Percentiles rank a stretch among this genome's conserved stretches.
Conservation (phyloP, 2,113 vertebrate genomes). For the Calyptomena viridis region DNA sequence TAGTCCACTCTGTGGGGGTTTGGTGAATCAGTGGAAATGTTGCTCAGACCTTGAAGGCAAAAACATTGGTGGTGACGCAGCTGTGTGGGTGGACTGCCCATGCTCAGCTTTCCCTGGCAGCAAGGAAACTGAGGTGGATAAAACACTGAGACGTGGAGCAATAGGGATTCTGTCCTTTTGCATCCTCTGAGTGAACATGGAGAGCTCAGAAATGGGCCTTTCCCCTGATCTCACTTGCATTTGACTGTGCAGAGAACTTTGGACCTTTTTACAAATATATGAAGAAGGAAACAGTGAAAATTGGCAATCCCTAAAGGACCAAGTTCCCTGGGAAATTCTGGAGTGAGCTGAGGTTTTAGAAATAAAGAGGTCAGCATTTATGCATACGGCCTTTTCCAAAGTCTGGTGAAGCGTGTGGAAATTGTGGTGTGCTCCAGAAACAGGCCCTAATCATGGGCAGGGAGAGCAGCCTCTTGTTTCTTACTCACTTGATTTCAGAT, state of each 20-base stretch:
- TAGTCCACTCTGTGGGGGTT: background rate
- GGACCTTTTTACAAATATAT: background rate
- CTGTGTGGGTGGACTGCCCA: rapidly evolving
- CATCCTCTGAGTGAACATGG: background rate
- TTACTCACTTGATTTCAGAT: background rate
- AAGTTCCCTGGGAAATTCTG: background rate
- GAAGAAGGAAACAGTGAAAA: background rate
- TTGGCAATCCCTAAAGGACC: rapidly evolving
- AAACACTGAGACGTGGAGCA: rapidly evolving
- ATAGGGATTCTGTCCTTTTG: background rate
- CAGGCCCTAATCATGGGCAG: rapidly evolving
- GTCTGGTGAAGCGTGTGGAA: background rate
- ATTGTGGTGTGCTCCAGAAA: background rate
- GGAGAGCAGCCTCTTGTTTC: background rate
- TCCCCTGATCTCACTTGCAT: rapidly evolving
- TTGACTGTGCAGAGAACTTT: rapidly evolving
- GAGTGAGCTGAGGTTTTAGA: background rate
- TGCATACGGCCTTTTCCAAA: background rate
- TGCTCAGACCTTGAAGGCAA: background rate
- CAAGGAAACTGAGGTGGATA: background rate
- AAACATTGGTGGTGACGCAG: background rate
- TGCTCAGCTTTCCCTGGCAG: background rate
- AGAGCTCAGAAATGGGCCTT: background rate
- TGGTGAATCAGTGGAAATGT: background rate
- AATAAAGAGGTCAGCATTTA: background rate